Evolutionary conservation across 2,888 invertebrate genomes (phyloP), one percentile per base, ranked within the genome.

Genomic region (Agonopterix alstromeriana): DNA sequence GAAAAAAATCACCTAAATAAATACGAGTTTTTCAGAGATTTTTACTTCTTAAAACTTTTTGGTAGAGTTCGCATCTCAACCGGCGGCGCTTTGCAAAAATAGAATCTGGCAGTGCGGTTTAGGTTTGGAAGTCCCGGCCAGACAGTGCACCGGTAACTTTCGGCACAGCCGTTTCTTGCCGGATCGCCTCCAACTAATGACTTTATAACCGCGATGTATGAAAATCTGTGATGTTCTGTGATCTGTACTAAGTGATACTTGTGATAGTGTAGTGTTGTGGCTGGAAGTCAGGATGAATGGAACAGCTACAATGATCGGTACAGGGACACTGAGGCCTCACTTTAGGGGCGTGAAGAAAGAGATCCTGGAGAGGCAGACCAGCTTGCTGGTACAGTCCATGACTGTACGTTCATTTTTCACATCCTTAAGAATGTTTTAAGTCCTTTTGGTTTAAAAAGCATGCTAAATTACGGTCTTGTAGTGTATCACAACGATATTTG

Each of bases 261-360:
- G 59, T 52, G 58, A 54, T 57, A 56, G 50, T 50, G 27, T 27
- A 27, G 27, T 27, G 27, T 50, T 35, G 42, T 42, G 35, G 35
- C 10, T 44, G 44, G 35, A 35, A 12, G 35, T 36, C 1, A 27
- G 27, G 27, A 27, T 27, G 27, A 27, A 27, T 27, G 42, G 48
- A 53, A 63, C 50, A 7, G 27, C 27, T 5, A 82, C 61, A 60
- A 87, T 85, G 89, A 90, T 90, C 71, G 91, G 91, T 11, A 90
- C 80, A 53, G 90, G 90, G 45, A 89, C 91, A 46, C 84, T 90
- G 52, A 90, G 91, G 68, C 92, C 92, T 73, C 91, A 91, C 70
- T 95, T 95, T 77, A 91, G 95, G 65, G 95, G 95, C 40, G 88
- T 95, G 51, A 94, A 93, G 71, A 95, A 94, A 76, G 93, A 94